Evolutionary conservation across 2,888 invertebrate species (phyloP), one percentile per base, ranked within the genome.

Genomic region (Cantharis nigra): DNA sequence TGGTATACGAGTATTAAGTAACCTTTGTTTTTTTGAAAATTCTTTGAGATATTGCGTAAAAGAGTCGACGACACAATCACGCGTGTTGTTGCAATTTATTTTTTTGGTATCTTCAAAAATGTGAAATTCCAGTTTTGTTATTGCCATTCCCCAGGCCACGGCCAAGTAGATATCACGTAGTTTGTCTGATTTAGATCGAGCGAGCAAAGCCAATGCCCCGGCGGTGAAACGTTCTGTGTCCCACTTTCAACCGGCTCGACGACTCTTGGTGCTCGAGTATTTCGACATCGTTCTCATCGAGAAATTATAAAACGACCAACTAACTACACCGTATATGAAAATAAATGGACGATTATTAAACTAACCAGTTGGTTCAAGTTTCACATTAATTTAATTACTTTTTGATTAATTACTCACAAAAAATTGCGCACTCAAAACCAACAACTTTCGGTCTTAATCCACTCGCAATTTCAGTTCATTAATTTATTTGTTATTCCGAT

Each of bases 131-230:
- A 20, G 26, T 20, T 67, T 67, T 72, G 63, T 65, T 72, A 65
- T 63, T 70, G 63, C 70, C 74, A 69, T 64, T 69, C 71, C 76
- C 65, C 77, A 76, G 78, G 75, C 79, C 76, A 78, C 78, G 75
- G 78, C 78, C 76, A 76, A 78, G 71, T 71, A 72, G 75, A 78
- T 76, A 78, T 76, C 78, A 78, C 78, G 78, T 76, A 78, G 78
- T 72, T 72, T 70, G 75, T 70, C 76, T 74, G 78, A 76, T 78
- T 76, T 78, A 78, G 76, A 78, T 65, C 78, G 69, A 76, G 71
- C 78, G 70, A 71, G 75, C 77, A 75, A 76, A 78, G 79, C 71
- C 79, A 78, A 78, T 79, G 79, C 79, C 79, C 79, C 78, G 76
- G 69, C 74, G 79, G 78, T 78, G 79, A 79, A 79, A 79, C 78